Evolutionary conservation across 1,140 invertebrate genomes (phyloP), one percentile per base, ranked within the genome.

Genomic region (Eumeta japonica): DNA sequence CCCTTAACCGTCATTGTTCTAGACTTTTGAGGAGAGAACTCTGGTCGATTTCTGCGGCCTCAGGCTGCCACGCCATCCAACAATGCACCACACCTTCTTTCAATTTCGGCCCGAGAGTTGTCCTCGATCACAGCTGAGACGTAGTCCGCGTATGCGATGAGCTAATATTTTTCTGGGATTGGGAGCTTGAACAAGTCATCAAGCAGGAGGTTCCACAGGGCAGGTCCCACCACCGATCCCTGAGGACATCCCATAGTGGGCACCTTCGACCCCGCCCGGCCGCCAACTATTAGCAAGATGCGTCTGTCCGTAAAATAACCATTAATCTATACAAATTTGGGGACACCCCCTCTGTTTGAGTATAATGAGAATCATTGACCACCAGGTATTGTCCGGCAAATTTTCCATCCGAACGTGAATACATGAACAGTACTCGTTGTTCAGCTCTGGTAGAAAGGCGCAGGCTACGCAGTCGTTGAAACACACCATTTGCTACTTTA

Each of bases 151-250:
- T n/a, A n/a, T n/a, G n/a, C n/a, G n/a, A n/a, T n/a, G n/a, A n/a
- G n/a, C n/a, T n/a, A n/a, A n/a, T n/a, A 37, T 0, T 48, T 58
- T 11, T 18, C 11, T 1, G 48, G 37, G 1, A 42, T 17, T 13
- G 51, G 48, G 2, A 71, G 32, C 3, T 20, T 16, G 12, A 76
- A 36, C 2, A 73, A 2, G n/a, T 48, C 50, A 28, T 77, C 60
- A 15, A 78, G 62, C 3, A 72, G 41, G 0, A 76, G 10, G 32
- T 75, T 76, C 66, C 74, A 0, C n/a, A n/a, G n/a, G n/a, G n/a
- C n/a, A n/a, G n/a, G n/a, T n/a, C n/a, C n/a, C n/a, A n/a, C n/a
- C n/a, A n/a, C n/a, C n/a, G n/a, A n/a, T n/a, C n/a, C n/a, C n/a
- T n/a, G n/a, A n/a, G n/a, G n/a, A n/a, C n/a, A n/a, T n/a, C n/a